Percentiles rank a stretch among this genome's conserved stretches.
Evolutionary conservation across 1,140 invertebrate genomes (phyloP).

Genomic region (Metaphire vulgaris): DNA sequence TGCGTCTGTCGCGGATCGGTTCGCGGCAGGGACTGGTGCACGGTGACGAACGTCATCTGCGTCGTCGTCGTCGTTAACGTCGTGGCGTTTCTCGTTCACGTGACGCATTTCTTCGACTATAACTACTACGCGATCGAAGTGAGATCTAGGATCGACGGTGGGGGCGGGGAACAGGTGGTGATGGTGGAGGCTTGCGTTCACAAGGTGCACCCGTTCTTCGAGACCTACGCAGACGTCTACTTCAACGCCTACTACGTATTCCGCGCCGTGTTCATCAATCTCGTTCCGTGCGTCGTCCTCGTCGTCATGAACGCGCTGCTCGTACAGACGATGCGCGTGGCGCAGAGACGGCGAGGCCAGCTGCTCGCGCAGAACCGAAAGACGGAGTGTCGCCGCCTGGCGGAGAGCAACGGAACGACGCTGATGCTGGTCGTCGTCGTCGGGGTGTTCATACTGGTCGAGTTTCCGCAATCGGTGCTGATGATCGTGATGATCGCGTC

Average conservation of each 20-base stretch:
- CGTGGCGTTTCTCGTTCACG: constrained; percentile 69
- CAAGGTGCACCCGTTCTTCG: not conserved
- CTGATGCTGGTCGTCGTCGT: constrained; percentile 70
- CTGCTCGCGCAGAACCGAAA: constrained; percentile 77
- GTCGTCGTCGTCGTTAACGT: constrained; percentile 69
- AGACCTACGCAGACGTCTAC: too few species aligned
- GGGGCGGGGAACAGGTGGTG: too few species aligned
- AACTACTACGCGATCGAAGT: constrained; percentile 53
- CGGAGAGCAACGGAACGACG: constrained; percentile 79
- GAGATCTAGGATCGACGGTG: constrained; percentile 60
- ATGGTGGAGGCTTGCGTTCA: not conserved
- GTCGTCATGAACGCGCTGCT: constrained; percentile 81
- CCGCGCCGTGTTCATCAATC: constrained; percentile 80
- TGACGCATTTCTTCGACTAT: constrained; percentile 69
- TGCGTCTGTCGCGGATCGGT: constrained; percentile 90
- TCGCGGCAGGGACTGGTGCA: constrained; percentile 75
- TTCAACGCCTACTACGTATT: constrained; percentile 66
- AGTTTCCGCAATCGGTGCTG: constrained; percentile 29
- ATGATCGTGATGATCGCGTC: constrained; percentile 39
- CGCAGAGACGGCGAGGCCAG: constrained; percentile 69
- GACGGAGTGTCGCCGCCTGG: constrained; percentile 71
- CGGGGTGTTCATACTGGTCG: constrained; percentile 28
- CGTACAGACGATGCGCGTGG: constrained; percentile 73
- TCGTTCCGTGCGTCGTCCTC: constrained; percentile 77
- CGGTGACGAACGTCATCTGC: constrained; percentile 65